Evolutionary conservation across 2,113 vertebrate genomes (phyloP), one percentile per base, ranked within the genome.

Genomic region (Phalacrocorax brasilianus): DNA sequence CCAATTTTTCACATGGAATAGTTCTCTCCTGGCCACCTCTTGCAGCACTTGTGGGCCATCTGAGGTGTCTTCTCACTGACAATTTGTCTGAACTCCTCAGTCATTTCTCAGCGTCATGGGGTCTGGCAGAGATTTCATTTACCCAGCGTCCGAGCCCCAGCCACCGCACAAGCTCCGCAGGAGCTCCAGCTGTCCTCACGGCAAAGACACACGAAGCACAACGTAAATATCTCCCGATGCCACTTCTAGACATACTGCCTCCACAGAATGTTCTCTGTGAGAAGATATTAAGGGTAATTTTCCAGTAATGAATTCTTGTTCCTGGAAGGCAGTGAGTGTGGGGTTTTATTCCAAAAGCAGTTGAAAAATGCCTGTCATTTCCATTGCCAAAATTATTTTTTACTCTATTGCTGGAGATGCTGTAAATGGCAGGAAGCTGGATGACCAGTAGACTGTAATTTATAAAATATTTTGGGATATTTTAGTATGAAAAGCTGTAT

Each of bases 31-130:
- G 18, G 14, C 47, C 23, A 30, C 12, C 17, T 33, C 32, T 84
- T 10, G 5, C 7, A 55, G 45, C 28, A 17, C 1, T 0, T 0
- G 0, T 19, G 45, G 16, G n/a, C 19, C 21, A 17, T 24, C 53
- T 55, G 47, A 79, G 8, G 6, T 42, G 33, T 14, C 28, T 72
- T 45, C 33, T 84, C 22, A 42, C 5, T 53, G 33, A 3, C 1
- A 1, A 32, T 11, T 55, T 40, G 24, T 19, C 30, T 38, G 44
- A 79, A 22, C 7, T 52, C 38, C 7, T 59, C 5, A 0, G 18
- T 63, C 5, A 4, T 67, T 83, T 50, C 47, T 72, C 28, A 55
- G 28, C 8, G 20, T 23, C 6, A 4, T 1, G 2, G 19, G 8
- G 2, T 45, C 78, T 68, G n/a, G n/a, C 62, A 75, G 38, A 72